Evolutionary conservation across 2,888 invertebrate genomes (phyloP).

Genomic region (Sinotaia quadrata): DNA sequence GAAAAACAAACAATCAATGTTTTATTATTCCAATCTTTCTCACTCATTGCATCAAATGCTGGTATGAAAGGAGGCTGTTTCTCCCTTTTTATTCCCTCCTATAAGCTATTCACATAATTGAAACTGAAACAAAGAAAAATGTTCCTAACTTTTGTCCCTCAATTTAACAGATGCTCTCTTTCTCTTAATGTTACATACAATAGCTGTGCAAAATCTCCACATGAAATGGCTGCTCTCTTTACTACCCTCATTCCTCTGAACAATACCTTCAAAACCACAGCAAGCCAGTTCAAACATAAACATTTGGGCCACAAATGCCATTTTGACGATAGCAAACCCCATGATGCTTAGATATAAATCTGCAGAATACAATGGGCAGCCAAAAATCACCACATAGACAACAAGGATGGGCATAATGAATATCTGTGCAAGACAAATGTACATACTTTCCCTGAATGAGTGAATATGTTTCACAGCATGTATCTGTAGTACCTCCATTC

Average conservation of each 20-base stretch:
- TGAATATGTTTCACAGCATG: neutral
- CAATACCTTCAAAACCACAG: neutral
- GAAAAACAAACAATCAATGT: too few relatives aligned
- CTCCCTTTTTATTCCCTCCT: too few relatives aligned
- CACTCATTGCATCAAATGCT: too few relatives aligned
- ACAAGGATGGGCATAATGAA: neutral
- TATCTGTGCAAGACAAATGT: neutral
- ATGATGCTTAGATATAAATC: conserved; percentile 1
- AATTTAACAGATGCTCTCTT: too few relatives aligned
- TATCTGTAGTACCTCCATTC: neutral
- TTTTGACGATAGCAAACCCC: conserved; percentile 6
- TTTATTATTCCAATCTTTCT: too few relatives aligned
- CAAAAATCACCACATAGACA: neutral
- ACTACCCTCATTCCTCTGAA: conserved; percentile 6
- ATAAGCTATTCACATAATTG: too few relatives aligned
- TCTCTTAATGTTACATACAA: neutral
- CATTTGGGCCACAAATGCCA: neutral
- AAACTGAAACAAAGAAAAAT: too few relatives aligned
- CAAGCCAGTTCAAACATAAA: conserved; percentile 1
- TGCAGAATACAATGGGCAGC: neutral
- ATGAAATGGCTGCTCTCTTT: too few relatives aligned
- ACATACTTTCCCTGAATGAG: neutral
- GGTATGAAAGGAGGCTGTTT: too few relatives aligned
- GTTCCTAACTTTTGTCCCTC: too few relatives aligned
- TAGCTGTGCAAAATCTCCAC: too few relatives aligned